These are phyloP conservation scores for Benthochromis sp. DNA, from an alignment of 2,113 vertebrate species.

Conservation along the genomic window DNA sequence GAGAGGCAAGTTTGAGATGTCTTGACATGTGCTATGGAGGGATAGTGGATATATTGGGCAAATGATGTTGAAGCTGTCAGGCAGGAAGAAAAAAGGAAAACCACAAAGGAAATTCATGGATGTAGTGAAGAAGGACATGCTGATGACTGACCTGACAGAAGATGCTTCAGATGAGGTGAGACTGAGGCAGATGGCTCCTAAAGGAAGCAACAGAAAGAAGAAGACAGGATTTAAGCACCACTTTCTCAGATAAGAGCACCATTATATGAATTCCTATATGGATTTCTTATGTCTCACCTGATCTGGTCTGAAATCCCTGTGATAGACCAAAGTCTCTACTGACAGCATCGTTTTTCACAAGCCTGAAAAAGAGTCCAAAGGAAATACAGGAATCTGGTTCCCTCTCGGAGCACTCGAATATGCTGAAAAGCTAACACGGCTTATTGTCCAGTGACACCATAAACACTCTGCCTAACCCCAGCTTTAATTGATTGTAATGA, in stretches of 20 bases:
- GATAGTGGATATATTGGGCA: background rate
- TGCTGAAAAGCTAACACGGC: background rate
- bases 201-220: background rate
- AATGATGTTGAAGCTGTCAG: background rate
- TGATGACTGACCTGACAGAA: background rate
- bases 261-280: background rate
- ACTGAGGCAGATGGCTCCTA: background rate
- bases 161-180: background rate
- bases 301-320: background rate
- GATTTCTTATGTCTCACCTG: background rate
- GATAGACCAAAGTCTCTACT: background rate
- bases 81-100: background rate
- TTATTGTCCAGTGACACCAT: background rate
- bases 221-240: background rate
- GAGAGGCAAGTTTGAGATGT: background rate
- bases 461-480: background rate
- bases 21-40: background rate
- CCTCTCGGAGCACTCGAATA: background rate
- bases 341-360: background rate
- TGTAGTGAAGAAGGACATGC: background rate
- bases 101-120: background rate
- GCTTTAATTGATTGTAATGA: background rate
- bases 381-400: background rate
- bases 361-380: background rate
- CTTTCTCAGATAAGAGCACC: background rate